phyloP scores from a whole-genome alignment of 2,888 invertebrate genomes.

The Amphiduros pacificus region DNA sequence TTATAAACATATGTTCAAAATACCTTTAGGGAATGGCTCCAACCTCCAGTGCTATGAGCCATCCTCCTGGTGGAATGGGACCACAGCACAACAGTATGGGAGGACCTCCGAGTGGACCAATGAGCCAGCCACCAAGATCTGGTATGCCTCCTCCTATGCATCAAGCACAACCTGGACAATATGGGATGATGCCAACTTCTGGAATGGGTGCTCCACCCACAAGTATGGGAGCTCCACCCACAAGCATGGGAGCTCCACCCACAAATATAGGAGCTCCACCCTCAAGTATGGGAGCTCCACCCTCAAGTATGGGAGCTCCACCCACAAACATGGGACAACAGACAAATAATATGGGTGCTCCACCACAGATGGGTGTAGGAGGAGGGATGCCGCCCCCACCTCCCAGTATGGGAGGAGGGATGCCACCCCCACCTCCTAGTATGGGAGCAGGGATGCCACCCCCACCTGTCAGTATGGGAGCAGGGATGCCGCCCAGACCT shows the following conservation, averaged over 20 bases:
- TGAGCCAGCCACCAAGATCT: background rate
- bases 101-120: background rate
- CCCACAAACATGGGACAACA: constrained; percentile 1
- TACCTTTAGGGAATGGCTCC: too few species aligned
- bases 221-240: constrained; percentile 8
- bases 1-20: too few species aligned
- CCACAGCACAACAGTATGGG: background rate
- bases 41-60: background rate
- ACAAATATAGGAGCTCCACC: constrained; percentile 3
- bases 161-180: background rate
- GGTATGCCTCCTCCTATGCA: background rate
- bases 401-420: background rate
- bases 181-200: constrained; percentile 4
- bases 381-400: constrained; percentile 1
- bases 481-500: background rate
- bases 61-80: background rate
- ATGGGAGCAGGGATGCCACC: background rate
- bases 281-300: constrained; percentile 4
- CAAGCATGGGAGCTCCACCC: constrained; percentile 10
- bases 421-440: background rate
- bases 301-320: constrained; percentile 9
- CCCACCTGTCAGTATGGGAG: background rate
- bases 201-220: constrained; percentile 8
- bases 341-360: background rate
- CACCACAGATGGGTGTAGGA: background rate